Conservation (phyloP, 2,113 vertebrate genomes). For the Mus musculus region DNA sequence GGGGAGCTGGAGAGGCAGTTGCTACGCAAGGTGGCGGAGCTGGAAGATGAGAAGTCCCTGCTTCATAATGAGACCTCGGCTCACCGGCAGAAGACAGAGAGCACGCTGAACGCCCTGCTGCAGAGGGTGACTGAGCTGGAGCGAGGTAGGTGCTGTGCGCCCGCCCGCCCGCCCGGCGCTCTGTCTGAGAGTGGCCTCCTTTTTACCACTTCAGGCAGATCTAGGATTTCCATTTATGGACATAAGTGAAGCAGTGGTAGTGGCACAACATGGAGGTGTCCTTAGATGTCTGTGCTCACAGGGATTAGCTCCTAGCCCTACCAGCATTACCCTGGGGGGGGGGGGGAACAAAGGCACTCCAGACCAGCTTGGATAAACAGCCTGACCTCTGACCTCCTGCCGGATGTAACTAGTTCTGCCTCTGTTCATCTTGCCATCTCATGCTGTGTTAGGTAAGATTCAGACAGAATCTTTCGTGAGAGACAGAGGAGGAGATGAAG, state of each 20-base stretch:
- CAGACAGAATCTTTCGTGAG: neutral
- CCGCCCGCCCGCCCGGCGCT: neutral
- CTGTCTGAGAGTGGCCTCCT: neutral
- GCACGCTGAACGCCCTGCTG: slow-evolving; percentile 92
- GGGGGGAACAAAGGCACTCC: neutral
- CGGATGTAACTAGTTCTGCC: neutral
- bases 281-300: neutral
- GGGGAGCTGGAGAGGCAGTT: slow-evolving; percentile 95
- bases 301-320: neutral
- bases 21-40: slow-evolving; percentile 94
- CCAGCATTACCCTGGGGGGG: neutral
- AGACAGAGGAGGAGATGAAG: neutral
- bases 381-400: neutral
- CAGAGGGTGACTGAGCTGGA: slow-evolving; percentile 96
- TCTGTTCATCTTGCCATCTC: neutral
- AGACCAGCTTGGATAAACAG: neutral
- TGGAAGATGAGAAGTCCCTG: slow-evolving; percentile 96
- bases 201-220: neutral
- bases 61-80: slow-evolving; percentile 96
- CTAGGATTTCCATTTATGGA: neutral
- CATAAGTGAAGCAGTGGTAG: neutral
- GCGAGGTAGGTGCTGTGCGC: slow-evolving; percentile 88
- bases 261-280: neutral
- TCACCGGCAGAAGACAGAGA: slow-evolving; percentile 96
- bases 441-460: neutral